phyloP scores from a whole-genome alignment of 2,113 vertebrate species.

The Oenanthe melanoleuca region DNA sequence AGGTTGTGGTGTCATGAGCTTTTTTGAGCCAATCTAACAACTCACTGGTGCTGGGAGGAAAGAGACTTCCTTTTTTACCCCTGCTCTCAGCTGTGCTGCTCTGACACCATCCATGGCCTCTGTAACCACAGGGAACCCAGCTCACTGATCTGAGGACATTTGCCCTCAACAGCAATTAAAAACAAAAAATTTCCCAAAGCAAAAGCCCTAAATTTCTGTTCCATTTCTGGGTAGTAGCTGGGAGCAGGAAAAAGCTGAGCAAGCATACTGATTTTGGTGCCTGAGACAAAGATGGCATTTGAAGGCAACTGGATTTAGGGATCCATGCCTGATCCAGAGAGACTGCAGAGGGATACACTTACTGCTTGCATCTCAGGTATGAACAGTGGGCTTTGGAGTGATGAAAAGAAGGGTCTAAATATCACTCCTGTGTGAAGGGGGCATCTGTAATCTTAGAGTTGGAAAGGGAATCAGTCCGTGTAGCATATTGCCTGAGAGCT shows the following conservation, averaged over 20 bases:
- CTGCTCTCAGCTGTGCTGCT: neutral
- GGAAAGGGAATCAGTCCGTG: neutral
- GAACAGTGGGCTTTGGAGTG: neutral
- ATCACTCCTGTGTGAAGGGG: neutral
- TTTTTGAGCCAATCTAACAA: neutral
- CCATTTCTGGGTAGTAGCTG: neutral
- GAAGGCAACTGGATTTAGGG: neutral
- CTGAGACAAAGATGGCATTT: neutral
- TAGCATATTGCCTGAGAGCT: neutral
- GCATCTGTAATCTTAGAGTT: fast-evolving
- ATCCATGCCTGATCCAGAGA: neutral
- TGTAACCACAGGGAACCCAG: neutral
- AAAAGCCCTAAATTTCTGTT: neutral
- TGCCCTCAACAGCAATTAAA: neutral
- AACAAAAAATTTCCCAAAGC: neutral
- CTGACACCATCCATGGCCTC: neutral
- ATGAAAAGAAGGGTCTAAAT: neutral
- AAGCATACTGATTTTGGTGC: neutral
- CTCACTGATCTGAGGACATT: neutral
- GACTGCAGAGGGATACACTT: neutral
- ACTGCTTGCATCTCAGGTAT: neutral
- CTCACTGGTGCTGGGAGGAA: neutral
- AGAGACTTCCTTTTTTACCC: neutral
- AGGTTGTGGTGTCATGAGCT: neutral
- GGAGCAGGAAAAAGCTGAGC: neutral